Base-by-base conservation (phyloP, 2,797 vertebrate species). In the Poliocrania exsul region DNA sequence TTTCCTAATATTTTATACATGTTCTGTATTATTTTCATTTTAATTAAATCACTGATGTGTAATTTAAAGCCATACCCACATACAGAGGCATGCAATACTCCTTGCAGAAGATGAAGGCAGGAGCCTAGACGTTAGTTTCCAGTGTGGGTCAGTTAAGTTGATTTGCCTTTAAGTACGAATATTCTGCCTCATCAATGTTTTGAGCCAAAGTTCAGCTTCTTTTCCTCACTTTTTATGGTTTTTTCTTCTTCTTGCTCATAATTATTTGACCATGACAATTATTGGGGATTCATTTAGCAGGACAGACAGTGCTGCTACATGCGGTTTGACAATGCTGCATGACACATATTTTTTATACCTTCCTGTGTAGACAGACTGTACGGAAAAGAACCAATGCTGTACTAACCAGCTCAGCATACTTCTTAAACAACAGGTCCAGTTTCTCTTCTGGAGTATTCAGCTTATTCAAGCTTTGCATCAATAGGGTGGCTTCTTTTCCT, bases 361-460 rank as follows among this genome's bases (percentile, higher is more conserved):
- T 72, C 21, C 17, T 24, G 4, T 74, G 47, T 2, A 75, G 19
- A 23, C 23, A 69, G 31, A 80, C 83, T 75, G 37, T 35, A 86
- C 51, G 85, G 46, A 69, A 47, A 47, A 56, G 38, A 91, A 69
- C 16, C 57, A 66, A 58, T 35, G 33, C 9, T 95, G 24, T 96
- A 97, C 99, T 98, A 97, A 99, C 99, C 98, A 99, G 90, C 74
- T 99, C 98, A 31, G 98, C 97, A 37, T 99, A 98, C 93, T 99
- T 99, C 97, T 98, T 98, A 89, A 99, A 96, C 92, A 99, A 93
- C 38, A 98, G 95, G 25, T 99, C 98, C 83, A 99, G 94, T 95
- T 99, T 99, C 86, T 99, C 98, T 91, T 99, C 98, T 19, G 99
- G 96, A 31, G 98, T 98, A 28, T 94, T 97, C 74, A 99, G 66